A percentile compares a stretch with the other conserved stretches of the same genome.
Evolutionary conservation across 2,888 invertebrate genomes (phyloP).

Genomic region (Neuroscelio doddi): DNA sequence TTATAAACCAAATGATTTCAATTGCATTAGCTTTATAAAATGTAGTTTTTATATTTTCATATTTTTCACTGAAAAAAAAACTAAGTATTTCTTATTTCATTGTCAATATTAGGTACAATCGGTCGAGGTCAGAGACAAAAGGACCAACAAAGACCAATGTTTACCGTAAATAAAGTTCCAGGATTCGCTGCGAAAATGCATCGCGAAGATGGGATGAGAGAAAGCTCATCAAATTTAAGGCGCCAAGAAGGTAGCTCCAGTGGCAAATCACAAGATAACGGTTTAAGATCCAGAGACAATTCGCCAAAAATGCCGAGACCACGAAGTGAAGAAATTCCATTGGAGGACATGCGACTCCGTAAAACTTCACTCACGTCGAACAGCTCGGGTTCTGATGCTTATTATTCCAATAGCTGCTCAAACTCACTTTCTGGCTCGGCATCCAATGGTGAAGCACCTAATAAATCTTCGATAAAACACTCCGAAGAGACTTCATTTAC

Average conservation of each 20-base stretch:
- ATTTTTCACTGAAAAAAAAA: too few species aligned
- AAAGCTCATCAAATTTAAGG: constrained; percentile 47
- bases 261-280: constrained; percentile 55
- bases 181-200: constrained; percentile 76
- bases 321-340: constrained; percentile 85
- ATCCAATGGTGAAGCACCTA: constrained; percentile 39
- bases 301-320: constrained; percentile 84
- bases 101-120: constrained; percentile 56
- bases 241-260: constrained; percentile 53
- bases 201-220: constrained; percentile 63
- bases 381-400: constrained; percentile 34
- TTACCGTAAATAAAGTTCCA: constrained; percentile 69
- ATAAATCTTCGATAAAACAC: constrained; percentile 52
- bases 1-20: too few species aligned
- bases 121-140: constrained; percentile 63
- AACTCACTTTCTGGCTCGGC: constrained; percentile 35
- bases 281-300: constrained; percentile 79
- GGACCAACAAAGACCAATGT: constrained; percentile 65
- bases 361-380: constrained; percentile 63
- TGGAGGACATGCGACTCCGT: constrained; percentile 80
- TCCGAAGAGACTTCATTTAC: constrained; percentile 89
- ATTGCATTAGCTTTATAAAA: constrained; percentile 10
- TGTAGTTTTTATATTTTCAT: constrained; percentile 6
- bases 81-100: background rate
- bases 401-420: constrained; percentile 33